Evolutionary conservation across 2,113 vertebrate species (phyloP), one percentile per base, ranked within the genome.

Genomic region (Pseudorectes ferrugineus): DNA sequence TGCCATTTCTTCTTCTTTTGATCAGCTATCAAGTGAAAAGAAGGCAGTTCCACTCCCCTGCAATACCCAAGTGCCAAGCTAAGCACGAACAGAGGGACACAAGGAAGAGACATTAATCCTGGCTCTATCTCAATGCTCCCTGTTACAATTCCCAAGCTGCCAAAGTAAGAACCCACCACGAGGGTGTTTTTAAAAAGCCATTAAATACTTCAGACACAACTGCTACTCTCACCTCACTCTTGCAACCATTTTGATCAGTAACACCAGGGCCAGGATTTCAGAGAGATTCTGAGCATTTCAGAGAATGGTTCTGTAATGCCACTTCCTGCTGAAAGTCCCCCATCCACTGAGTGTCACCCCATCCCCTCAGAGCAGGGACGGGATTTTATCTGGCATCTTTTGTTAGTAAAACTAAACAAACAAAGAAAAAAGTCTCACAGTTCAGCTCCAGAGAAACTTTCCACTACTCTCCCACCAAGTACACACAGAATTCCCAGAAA

Each of bases 311-410:
- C 49, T 51, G 14, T 28, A 54, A 71, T 2, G 2, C 11, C 55
- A 51, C 55, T 46, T 80, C 16, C 38, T 61, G 52, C 46, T 35
- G 3, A 2, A 88, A 35, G 35, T 20, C 33, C 38, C 70, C 61
- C 65, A 42, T 4, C 33, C 21, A 5, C 1, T 10, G 5, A 81
- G 29, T 1, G 6, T 7, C 73, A 38, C 18, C 9, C 2, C 51
- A 29, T 14, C 38, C 71, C 46, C 36, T 43, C 33, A 45, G 31
- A 80, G 54, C 25, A 91, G 16, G 18, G 51, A 14, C 16, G 57
- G 11, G 55, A 33, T 16, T 88, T 74, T 35, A 33, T n/a, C 10
- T 5, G 26, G 10, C 42, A 52, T 20, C 16, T 36, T 91, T 48
- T 63, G 48, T 21, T 78, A 70, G 24, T 42, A 67, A 61, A 73